A percentile compares a stretch with the other conserved stretches of the same genome.
These are phyloP conservation scores for Drosophila ficusphila DNA, from an alignment of 1,140 invertebrate genomes.

Conservation along the genomic window DNA sequence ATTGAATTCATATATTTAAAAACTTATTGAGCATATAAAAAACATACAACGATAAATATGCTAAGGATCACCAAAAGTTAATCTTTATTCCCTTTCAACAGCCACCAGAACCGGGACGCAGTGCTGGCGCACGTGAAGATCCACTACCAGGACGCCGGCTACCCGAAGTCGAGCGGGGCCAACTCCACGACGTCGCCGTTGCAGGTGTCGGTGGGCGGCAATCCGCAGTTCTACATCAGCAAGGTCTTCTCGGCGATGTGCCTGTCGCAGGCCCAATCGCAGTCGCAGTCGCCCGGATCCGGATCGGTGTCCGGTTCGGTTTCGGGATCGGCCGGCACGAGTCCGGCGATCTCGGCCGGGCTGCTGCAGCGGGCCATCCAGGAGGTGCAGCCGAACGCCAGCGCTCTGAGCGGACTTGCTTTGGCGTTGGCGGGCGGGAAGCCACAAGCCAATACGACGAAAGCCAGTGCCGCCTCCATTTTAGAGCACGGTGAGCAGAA, in stretches of 20 bases:
- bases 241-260: conserved; percentile 83
- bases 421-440: conserved; percentile 72
- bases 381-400: conserved; percentile 69
- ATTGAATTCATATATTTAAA: too few species aligned
- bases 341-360: conserved; percentile 67
- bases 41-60: too few species aligned
- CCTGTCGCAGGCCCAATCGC: conserved; percentile 62
- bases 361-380: conserved; percentile 75
- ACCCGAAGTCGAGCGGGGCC: conserved; percentile 55
- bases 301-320: neutral
- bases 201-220: conserved; percentile 72
- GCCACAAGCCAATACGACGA: conserved; percentile 47
- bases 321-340: conserved; percentile 33
- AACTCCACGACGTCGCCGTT: conserved; percentile 61
- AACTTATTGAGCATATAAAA: too few species aligned
- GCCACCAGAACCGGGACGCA: conserved; percentile 87
- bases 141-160: conserved; percentile 85
- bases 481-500: conserved; percentile 84
- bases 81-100: conserved; percentile 62
- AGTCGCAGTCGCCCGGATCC: conserved; percentile 29
- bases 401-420: conserved; percentile 70
- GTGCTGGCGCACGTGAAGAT: conserved; percentile 88
- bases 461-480: conserved; percentile 80
- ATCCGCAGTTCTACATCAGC: conserved; percentile 76
- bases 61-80: too few species aligned